These are phyloP conservation scores for Cathartes aura DNA, from an alignment of 2,113 vertebrate species.

Conservation along the genomic window DNA sequence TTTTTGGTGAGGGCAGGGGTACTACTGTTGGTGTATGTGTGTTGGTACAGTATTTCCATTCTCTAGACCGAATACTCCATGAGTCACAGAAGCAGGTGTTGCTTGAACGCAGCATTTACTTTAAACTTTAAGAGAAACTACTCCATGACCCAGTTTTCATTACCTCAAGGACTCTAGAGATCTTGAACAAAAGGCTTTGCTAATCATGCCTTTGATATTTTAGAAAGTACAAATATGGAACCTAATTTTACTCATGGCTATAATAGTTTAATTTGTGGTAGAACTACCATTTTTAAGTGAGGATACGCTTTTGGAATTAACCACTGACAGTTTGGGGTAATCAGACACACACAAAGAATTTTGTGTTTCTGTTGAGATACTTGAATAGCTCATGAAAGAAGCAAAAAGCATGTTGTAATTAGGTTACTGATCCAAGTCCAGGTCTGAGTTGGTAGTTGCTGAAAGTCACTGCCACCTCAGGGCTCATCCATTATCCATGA, in stretches of 20 bases:
- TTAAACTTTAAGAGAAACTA: not conserved
- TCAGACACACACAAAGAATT: not conserved
- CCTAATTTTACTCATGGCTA: constrained; percentile 53
- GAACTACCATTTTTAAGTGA: not conserved
- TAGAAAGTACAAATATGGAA: constrained; percentile 67
- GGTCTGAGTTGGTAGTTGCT: constrained; percentile 4
- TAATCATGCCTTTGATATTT: constrained; percentile 77
- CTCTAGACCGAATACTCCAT: not conserved
- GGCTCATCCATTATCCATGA: constrained; percentile 41
- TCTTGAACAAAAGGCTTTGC: constrained; percentile 61
- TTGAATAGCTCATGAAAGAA: not conserved
- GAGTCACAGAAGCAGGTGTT: constrained; percentile 4
- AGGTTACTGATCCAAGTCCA: not conserved
- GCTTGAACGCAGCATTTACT: not conserved
- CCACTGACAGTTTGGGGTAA: constrained; percentile 14
- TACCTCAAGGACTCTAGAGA: constrained; percentile 60
- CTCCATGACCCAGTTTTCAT: constrained; percentile 10
- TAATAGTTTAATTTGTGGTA: constrained; percentile 60
- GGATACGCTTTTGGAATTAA: not conserved
- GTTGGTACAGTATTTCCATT: not conserved
- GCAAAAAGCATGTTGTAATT: not conserved
- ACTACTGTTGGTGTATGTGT: not conserved
- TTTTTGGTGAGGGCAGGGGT: not conserved
- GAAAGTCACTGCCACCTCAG: not conserved
- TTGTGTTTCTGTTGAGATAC: not conserved